These are phyloP conservation scores for Drosophila neotestacea DNA, from an alignment of 2,888 invertebrate genomes.

Conservation along the genomic window DNA sequence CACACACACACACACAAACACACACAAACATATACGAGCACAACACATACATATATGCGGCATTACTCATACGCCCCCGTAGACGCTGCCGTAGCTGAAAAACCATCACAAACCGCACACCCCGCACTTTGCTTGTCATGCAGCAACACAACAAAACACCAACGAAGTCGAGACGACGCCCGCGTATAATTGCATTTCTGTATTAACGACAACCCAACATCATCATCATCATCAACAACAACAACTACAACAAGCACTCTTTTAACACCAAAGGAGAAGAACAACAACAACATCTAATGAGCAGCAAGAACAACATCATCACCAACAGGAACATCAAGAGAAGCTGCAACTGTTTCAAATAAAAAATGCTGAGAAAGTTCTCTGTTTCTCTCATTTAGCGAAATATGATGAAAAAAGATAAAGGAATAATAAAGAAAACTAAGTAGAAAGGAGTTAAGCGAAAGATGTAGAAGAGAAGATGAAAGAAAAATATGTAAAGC, in stretches of 20 bases:
- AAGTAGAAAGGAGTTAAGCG: conserved; percentile 2
- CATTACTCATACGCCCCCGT: conserved; percentile 59
- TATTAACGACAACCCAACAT: conserved; percentile 58
- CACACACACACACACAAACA: conserved; percentile 6
- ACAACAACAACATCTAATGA: conserved; percentile 42
- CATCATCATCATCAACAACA: conserved; percentile 41
- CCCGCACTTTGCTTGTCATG: conserved; percentile 79
- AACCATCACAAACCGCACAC: conserved; percentile 24
- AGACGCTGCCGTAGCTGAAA: conserved; percentile 27
- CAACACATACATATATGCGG: conserved; percentile 33
- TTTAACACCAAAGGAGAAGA: conserved; percentile 4
- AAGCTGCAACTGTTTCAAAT: conserved; percentile 43
- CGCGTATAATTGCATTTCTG: conserved; percentile 79
- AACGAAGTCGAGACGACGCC: conserved; percentile 76
- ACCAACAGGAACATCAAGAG: conserved; percentile 20
- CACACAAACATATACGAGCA: conserved; percentile 15
- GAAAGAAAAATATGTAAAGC: conserved; percentile 10
- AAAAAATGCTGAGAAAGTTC: not conserved
- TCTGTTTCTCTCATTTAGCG: conserved; percentile 27
- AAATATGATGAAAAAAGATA: conserved; percentile 24
- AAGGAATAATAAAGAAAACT: conserved; percentile 8
- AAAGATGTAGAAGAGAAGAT: not conserved
- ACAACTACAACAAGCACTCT: conserved; percentile 28
- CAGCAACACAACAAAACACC: conserved; percentile 73
- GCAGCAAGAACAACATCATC: conserved; percentile 39